Evolutionary conservation across 2,113 vertebrate genomes (phyloP).

Genomic region (Mastomys coucha): DNA sequence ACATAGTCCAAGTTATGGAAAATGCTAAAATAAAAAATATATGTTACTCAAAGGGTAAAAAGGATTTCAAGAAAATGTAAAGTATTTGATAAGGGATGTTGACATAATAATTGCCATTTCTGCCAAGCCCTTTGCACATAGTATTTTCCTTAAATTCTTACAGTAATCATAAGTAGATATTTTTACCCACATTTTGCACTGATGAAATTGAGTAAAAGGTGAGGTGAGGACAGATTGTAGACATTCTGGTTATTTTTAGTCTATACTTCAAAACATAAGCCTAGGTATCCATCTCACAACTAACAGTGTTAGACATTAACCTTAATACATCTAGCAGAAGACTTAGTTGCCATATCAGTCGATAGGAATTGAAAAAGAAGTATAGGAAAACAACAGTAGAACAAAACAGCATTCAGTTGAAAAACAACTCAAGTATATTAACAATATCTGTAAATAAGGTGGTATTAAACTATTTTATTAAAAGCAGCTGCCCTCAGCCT

Average conservation of each 20-base stretch:
- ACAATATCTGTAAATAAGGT: neutral
- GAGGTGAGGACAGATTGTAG: neutral
- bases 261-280: neutral
- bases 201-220: slow-evolving; percentile 12
- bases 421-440: neutral
- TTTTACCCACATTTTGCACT: neutral
- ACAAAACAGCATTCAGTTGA: neutral
- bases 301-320: neutral
- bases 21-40: neutral
- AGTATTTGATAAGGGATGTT: neutral
- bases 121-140: neutral
- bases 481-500: neutral
- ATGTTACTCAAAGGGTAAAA: neutral
- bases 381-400: neutral
- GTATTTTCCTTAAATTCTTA: neutral
- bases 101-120: neutral
- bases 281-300: neutral
- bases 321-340: neutral
- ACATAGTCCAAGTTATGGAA: neutral
- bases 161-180: neutral
- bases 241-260: slow-evolving; percentile 25
- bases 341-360: neutral
- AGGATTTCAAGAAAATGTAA: slow-evolving; percentile 8
- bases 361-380: slow-evolving; percentile 1
- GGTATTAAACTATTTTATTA: neutral